Base-by-base conservation (phyloP, 2,797 vertebrate genomes). In the Pipistrellus kuhlii region DNA sequence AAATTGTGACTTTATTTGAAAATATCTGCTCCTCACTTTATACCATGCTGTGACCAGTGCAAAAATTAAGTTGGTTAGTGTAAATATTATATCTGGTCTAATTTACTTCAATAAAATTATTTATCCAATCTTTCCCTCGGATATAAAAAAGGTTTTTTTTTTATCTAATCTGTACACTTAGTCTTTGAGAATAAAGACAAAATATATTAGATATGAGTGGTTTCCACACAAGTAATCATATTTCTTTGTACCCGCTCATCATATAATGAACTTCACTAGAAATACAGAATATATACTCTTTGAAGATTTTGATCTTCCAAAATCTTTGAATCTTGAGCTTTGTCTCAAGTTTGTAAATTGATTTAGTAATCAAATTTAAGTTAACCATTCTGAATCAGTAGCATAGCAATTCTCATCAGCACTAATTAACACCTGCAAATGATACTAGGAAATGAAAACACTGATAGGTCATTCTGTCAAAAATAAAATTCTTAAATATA, bases 251-350 rank as follows among this genome's bases (percentile, higher is more conserved):
- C 14, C 8, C 6, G 72, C 71, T 80, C 44, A 88, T 86, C 20
- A 83, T 13, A 10, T 64, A 73, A 59, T 94, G 13, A 90, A 90
- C 23, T 86, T 83, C 32, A 90, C 21, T 64, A 1, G 27, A 92
- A 94, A 87, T 75, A 69, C 3, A 77, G n/a, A 48, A 38, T 77
- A 73, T 51, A 77, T 75, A 23, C 6, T 68, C n/a, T 59, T 88
- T 75, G 32, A 95, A 76, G 32, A 75, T 53, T 66, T 92, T 68
- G 82, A 57, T 55, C 23, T 32, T 59, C 92, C 48, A 62, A 90
- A 90, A 73, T 69, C 27, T 62, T 62, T 62, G 59, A 62, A 62
- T 62, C 27, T 62, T 62, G 59, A 62, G 13, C 27, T 94, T 78
- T 71, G 25, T 85, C 62, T 88, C 75, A 94, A 90, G 75, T 4